Conservation (phyloP, 2,797 vertebrate species). For the Poecile montanus region DNA sequence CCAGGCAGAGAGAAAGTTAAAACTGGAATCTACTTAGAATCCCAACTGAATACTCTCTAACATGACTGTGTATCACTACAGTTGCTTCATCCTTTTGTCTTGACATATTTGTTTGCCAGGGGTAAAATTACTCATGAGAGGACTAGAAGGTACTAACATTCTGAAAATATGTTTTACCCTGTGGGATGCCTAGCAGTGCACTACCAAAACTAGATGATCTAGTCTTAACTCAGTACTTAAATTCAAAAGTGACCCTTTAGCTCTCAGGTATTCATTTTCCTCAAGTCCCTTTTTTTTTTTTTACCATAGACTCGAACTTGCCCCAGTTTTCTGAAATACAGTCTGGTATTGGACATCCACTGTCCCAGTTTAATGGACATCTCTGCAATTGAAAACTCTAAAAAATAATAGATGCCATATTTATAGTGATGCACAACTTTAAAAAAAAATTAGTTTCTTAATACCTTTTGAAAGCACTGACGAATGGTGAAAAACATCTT, state of each 20-base stretch:
- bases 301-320: background rate
- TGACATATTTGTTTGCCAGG: background rate
- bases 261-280: background rate
- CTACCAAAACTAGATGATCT: background rate
- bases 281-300: background rate
- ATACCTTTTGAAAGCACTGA: background rate
- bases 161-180: background rate
- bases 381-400: background rate
- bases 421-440: background rate
- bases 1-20: background rate
- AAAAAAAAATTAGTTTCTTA: background rate
- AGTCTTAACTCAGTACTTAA: background rate
- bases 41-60: background rate
- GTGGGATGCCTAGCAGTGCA: background rate
- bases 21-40: background rate
- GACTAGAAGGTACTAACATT: background rate
- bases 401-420: background rate
- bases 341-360: background rate
- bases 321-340: background rate
- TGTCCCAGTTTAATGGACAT: background rate
- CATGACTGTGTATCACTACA: background rate
- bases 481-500: background rate
- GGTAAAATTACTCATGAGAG: background rate
- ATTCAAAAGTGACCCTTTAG: background rate
- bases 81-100: background rate